Percentiles rank a stretch among this genome's conserved stretches.
Conservation (phyloP, 2,113 vertebrate genomes). For the Accipiter cooperii region DNA sequence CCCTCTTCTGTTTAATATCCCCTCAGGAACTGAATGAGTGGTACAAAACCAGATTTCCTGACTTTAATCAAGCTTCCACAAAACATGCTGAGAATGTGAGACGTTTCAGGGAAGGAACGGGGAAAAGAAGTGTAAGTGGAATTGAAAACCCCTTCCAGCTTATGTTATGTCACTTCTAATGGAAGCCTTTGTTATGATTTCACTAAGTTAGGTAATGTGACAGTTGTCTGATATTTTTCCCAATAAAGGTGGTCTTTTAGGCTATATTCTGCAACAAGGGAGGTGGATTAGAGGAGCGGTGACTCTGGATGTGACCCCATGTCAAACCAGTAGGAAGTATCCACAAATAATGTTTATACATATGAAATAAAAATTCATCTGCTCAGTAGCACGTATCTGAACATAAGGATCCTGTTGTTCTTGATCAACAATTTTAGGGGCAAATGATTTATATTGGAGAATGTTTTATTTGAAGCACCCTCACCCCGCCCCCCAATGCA, state of each 20-base stretch:
- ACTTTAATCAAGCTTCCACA: slow-evolving; percentile 76
- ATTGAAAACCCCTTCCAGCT: slow-evolving; percentile 71
- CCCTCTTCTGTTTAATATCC: slow-evolving; percentile 42
- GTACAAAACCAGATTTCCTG: slow-evolving; percentile 82
- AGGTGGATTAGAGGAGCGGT: not conserved
- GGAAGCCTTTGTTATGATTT: slow-evolving; percentile 67
- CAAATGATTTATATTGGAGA: not conserved
- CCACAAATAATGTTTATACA: not conserved
- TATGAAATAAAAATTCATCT: not conserved
- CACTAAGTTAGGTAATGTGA: slow-evolving; percentile 66
- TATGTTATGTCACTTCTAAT: slow-evolving; percentile 68
- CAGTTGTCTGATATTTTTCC: slow-evolving; percentile 63
- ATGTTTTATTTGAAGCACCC: not conserved
- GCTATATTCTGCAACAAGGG: slow-evolving; percentile 23
- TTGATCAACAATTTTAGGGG: not conserved
- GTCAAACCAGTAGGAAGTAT: not conserved
- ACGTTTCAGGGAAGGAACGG: slow-evolving; percentile 66
- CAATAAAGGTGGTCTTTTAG: slow-evolving; percentile 59
- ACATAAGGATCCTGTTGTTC: not conserved
- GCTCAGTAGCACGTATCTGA: not conserved
- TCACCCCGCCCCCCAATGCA: fast-evolving
- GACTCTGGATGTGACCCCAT: not conserved
- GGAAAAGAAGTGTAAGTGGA: slow-evolving; percentile 79
- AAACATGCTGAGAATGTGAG: slow-evolving; percentile 73
- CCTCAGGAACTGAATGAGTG: slow-evolving; percentile 77